Base-by-base conservation (phyloP, 2,797 vertebrate genomes). In the Gymnoscopelus microlampas region DNA sequence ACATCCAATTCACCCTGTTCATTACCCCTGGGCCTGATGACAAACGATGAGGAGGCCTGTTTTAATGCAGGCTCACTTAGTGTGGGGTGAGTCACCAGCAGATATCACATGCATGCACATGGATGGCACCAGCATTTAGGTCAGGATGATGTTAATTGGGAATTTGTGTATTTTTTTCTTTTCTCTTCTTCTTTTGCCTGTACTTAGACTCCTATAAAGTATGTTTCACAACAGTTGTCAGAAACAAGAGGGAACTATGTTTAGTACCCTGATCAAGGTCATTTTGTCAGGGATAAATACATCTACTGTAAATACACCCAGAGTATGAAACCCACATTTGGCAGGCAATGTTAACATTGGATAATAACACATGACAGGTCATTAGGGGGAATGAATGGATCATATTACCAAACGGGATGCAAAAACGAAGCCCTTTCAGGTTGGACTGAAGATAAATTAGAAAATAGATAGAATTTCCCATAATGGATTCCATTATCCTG, bases 21-120 rank as follows among this genome's bases (percentile, higher is more conserved):
- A 91, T 92, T 93, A 89, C 85, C 87, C 90, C 69, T 78, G 89
- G 85, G 78, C 70, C 83, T 73, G 5, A 75, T 85, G 89, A 91
- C 85, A 89, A 90, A 90, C 81, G 87, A 86, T 53, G 79, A 85
- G 83, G 68, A 81, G 79, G 77, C 60, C 69, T 66, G 71, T 77
- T 91, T 87, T 81, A 80, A 88, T 77, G 74, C 70, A 72, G 74
- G 29, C 74, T 71, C 80, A 65, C 76, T 82, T 58, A 39, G 70
- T 76, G 81, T 51, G 14, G 81, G 79, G 74, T 68, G 72, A 87
- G 76, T 57, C 70, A 80, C 74, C 80, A 77, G 80, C 71, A 66
- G 32, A 51, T 15, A 51, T 13, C 14, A 15, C 32, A 32, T 11
- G 63, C 70, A 26, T 68, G 53, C 26, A 68, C 66, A 63, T 77